Conservation (phyloP, 64 coral and sea anemone species). For the Astreopora myriophthalma region DNA sequence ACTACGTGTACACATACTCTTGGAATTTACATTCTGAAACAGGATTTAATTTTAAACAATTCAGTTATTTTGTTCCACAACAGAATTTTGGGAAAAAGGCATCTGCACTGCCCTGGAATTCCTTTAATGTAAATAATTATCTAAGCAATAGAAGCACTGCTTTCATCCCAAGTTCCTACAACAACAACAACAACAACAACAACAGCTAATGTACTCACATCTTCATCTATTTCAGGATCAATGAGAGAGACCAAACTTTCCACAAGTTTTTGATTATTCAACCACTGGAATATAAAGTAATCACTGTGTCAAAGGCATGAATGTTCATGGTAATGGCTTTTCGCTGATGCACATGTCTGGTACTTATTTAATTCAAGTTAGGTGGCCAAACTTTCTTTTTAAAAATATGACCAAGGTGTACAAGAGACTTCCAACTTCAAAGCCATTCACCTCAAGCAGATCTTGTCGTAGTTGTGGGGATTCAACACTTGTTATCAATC, state of each 20-base stretch:
- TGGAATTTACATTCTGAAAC: too few species aligned
- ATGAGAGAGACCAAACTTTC: conserved; percentile 89
- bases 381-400: too few species aligned
- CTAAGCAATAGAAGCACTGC: neutral
- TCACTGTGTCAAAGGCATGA: neutral
- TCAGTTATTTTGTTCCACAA: too few species aligned
- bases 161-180: neutral
- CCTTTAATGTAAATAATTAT: neutral
- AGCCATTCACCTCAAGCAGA: conserved; percentile 79
- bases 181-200: neutral
- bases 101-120: neutral
- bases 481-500: conserved; percentile 94
- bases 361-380: too few species aligned
- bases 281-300: conserved; percentile 72
- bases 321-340: neutral
- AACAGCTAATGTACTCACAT: conserved; percentile 62
- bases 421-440: too few species aligned
- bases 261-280: conserved; percentile 88
- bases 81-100: too few species aligned
- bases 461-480: conserved; percentile 87
- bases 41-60: too few species aligned
- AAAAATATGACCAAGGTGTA: too few species aligned
- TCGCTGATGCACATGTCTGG: too few species aligned
- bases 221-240: conserved; percentile 90
- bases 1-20: too few species aligned